A percentile compares a stretch with the other conserved stretches of the same genome.
Evolutionary conservation across 2,888 invertebrate genomes (phyloP).

Genomic region (Craniophora ligustri): DNA sequence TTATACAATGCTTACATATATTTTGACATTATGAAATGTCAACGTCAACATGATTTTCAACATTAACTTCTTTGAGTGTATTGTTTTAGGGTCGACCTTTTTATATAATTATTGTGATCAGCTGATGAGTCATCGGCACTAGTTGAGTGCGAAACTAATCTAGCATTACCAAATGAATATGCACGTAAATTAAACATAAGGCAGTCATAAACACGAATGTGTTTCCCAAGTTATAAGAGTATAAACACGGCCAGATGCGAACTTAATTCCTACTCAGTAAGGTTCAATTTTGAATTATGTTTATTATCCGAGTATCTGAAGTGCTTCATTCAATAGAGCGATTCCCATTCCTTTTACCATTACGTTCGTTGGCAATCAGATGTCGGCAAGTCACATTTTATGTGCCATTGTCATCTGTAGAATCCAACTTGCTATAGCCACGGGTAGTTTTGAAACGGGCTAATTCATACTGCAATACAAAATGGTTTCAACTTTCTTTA

Average conservation of each 20-base stretch:
- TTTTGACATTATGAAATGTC: too few relatives aligned
- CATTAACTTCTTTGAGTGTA: too few relatives aligned
- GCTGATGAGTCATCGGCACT: too few relatives aligned
- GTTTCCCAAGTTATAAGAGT: not conserved
- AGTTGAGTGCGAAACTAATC: too few relatives aligned
- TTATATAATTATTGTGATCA: too few relatives aligned
- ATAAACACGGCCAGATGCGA: not conserved
- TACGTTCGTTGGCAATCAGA: constrained; percentile 23
- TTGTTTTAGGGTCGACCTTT: too few relatives aligned
- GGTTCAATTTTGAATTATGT: not conserved
- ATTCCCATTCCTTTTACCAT: constrained; percentile 8
- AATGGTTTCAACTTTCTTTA: not conserved
- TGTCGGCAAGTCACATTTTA: constrained; percentile 34
- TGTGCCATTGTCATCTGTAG: constrained; percentile 30
- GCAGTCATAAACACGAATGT: too few relatives aligned
- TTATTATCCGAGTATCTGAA: not conserved
- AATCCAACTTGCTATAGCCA: constrained; percentile 23
- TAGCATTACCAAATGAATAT: too few relatives aligned
- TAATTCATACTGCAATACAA: not conserved
- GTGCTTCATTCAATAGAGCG: constrained; percentile 17
- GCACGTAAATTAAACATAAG: too few relatives aligned
- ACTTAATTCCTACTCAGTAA: not conserved
- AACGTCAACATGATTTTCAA: too few relatives aligned
- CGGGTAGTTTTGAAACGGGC: constrained; percentile 11
- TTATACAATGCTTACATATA: too few relatives aligned